phyloP scores from a whole-genome alignment of 2,797 vertebrate genomes.

The Hipposideros larvatus region DNA sequence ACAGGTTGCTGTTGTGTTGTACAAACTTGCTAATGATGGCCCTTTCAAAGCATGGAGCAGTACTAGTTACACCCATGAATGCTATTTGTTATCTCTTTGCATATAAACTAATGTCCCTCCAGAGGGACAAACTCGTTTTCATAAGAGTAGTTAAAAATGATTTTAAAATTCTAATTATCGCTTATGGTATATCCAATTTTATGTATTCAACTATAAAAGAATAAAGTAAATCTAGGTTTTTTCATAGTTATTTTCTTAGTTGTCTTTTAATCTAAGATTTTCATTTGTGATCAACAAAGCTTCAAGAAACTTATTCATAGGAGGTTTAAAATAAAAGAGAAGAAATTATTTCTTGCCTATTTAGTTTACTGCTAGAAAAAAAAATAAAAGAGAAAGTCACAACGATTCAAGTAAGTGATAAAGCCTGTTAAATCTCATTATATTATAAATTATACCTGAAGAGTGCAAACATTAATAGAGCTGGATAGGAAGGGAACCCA shows the following conservation, averaged over 20 bases:
- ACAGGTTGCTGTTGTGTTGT: background rate
- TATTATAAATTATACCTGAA: background rate
- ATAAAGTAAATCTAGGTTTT: constrained; percentile 16
- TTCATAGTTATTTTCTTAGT: background rate
- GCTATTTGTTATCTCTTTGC: constrained; percentile 1
- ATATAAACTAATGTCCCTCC: background rate
- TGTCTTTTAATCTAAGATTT: constrained; percentile 38
- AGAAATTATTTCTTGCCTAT: background rate
- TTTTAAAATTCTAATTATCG: constrained; percentile 10
- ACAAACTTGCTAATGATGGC: background rate
- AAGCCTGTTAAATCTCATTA: background rate
- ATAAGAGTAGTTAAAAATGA: constrained; percentile 4
- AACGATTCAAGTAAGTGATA: constrained; percentile 9
- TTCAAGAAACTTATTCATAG: background rate
- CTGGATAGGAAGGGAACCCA: background rate
- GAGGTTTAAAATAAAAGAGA: constrained; percentile 22
- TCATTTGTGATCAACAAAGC: background rate
- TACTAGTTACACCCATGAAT: background rate
- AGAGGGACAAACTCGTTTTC: background rate
- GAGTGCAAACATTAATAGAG: background rate
- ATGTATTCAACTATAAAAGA: background rate
- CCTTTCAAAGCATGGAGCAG: background rate
- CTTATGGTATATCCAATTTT: background rate
- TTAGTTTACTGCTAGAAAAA: constrained; percentile 1
- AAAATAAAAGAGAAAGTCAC: background rate